phyloP scores from a whole-genome alignment of 2,797 vertebrate genomes.

The Stomatorhinus walkeri region DNA sequence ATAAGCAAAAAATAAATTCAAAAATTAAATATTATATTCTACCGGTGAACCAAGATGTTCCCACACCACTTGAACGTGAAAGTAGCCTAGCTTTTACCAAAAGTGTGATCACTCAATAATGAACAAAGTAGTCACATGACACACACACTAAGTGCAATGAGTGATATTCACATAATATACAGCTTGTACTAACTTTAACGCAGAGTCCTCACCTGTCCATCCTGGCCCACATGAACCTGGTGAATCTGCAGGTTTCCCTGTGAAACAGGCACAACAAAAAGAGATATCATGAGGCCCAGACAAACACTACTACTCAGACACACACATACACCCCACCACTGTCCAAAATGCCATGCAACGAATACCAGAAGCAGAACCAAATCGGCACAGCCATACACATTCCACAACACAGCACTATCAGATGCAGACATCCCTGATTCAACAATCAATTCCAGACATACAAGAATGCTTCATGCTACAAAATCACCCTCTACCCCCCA shows the following conservation, averaged over 20 bases:
- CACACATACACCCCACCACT: background rate
- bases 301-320: background rate
- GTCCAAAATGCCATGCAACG: background rate
- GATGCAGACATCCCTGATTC: background rate
- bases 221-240: slow-evolving; percentile 94
- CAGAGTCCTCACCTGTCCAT: slow-evolving; percentile 82
- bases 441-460: background rate
- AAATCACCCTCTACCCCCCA: background rate
- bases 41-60: background rate
- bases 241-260: slow-evolving; percentile 98
- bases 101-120: background rate
- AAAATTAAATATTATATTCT: background rate
- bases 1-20: background rate
- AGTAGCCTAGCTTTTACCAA: background rate
- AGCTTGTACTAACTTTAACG: background rate
- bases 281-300: slow-evolving; percentile 16
- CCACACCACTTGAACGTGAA: background rate
- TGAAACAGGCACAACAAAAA: slow-evolving; percentile 41
- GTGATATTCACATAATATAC: background rate
- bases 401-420: background rate
- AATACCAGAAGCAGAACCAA: slow-evolving; percentile 6
- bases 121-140: background rate
- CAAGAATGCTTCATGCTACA: background rate
- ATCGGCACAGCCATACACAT: background rate
- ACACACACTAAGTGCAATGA: background rate